phyloP scores from a whole-genome alignment of 23 tunicate genomes.

The Halocynthia aurantium region DNA sequence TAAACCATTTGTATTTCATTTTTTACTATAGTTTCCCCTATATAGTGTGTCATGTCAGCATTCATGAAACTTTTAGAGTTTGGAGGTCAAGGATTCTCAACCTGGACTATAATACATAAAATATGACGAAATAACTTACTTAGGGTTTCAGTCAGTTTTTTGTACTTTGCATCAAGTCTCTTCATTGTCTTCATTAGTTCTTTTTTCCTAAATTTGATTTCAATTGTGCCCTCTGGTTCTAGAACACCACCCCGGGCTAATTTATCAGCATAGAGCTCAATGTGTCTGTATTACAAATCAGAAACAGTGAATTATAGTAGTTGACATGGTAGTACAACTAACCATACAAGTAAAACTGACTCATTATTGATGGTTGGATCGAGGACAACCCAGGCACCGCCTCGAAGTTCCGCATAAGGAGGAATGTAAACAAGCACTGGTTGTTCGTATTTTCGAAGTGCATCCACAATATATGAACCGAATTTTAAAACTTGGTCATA shows the following conservation, averaged over 20 bases:
- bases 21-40: too few species aligned
- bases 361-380: conserved; percentile 90
- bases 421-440: conserved; percentile 98
- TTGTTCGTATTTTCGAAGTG: conserved; percentile 76
- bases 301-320: not conserved
- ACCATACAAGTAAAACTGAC: conserved; percentile 27
- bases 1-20: too few species aligned
- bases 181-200: conserved; percentile 71
- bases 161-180: conserved; percentile 61
- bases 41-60: too few species aligned
- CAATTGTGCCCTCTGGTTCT: conserved; percentile 95
- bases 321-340: not conserved
- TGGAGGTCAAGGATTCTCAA: too few species aligned
- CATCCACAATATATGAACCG: conserved; percentile 96
- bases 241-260: conserved; percentile 92
- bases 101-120: too few species aligned
- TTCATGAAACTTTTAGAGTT: too few species aligned
- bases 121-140: conserved; percentile 18
- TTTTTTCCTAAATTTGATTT: conserved; percentile 77
- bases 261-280: conserved; percentile 96
- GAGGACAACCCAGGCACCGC: conserved; percentile 99
- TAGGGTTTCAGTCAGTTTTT: conserved; percentile 30
- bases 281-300: conserved; percentile 36
- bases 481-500: conserved; percentile 91
- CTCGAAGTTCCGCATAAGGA: conserved; percentile 91